Conservation (phyloP, 2,797 vertebrate genomes). For the Falco naumanni region DNA sequence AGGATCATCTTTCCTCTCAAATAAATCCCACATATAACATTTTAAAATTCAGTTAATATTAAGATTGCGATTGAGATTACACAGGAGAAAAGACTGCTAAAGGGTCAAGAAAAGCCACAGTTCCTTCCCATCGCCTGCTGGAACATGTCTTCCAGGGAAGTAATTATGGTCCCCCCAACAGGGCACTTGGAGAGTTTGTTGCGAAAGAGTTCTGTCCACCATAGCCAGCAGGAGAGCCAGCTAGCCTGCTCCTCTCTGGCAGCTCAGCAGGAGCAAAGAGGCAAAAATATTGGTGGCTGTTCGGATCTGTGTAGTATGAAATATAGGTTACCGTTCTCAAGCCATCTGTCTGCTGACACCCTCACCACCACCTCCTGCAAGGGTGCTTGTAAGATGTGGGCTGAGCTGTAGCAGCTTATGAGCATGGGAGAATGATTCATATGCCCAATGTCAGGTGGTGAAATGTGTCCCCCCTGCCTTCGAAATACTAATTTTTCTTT, state of each 20-base stretch:
- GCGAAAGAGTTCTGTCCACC: not conserved
- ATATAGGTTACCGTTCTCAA: not conserved
- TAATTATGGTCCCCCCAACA: not conserved
- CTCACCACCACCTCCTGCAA: not conserved
- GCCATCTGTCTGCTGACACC: not conserved
- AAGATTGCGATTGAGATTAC: not conserved
- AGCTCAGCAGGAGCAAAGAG: not conserved
- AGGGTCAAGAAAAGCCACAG: not conserved
- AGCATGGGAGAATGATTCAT: not conserved
- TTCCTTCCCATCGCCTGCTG: not conserved
- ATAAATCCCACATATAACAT: not conserved
- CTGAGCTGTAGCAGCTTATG: not conserved
- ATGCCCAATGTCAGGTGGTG: not conserved
- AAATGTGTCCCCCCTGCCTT: not conserved
- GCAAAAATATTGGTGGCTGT: not conserved
- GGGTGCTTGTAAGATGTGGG: not conserved
- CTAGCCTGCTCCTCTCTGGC: not conserved
- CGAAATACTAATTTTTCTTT: not conserved
- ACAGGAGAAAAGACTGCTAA: not conserved
- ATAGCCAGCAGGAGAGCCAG: not conserved
- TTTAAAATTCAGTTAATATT: not conserved
- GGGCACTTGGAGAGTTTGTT: not conserved
- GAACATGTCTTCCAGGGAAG: not conserved
- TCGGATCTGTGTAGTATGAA: not conserved
- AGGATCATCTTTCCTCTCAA: not conserved